Evolutionary conservation across 2,797 vertebrate genomes (phyloP).

Genomic region (Otolemur crassicaudatus): DNA sequence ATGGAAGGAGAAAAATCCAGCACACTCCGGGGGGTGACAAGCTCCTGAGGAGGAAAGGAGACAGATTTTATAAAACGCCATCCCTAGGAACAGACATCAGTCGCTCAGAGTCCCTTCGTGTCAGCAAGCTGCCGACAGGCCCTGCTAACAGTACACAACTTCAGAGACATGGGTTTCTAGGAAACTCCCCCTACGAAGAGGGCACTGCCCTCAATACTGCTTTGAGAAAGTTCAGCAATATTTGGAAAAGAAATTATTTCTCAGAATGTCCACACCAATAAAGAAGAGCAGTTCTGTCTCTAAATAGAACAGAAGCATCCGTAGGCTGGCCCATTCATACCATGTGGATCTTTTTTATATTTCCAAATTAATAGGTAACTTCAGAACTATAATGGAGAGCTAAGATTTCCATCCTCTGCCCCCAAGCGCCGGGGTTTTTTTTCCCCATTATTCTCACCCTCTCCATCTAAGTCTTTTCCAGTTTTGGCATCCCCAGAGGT

Average conservation of each 20-base stretch:
- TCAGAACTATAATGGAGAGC: background rate
- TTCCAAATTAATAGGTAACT: conserved; percentile 20
- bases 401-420: background rate
- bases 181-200: background rate
- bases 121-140: background rate
- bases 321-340: background rate
- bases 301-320: background rate
- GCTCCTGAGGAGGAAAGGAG: background rate
- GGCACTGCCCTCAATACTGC: background rate
- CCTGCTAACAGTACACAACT: background rate
- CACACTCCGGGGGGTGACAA: background rate
- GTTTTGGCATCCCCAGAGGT: conserved; percentile 39
- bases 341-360: background rate
- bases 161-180: background rate
- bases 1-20: background rate
- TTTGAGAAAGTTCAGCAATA: background rate
- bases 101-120: background rate
- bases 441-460: background rate
- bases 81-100: background rate
- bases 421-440: background rate
- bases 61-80: background rate
- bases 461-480: background rate
- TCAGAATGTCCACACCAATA: background rate
- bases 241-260: background rate
- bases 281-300: background rate